A percentile compares a stretch with the other conserved stretches of the same genome.
Evolutionary conservation across 2,113 vertebrate genomes (phyloP).

Genomic region (Mus pahari): DNA sequence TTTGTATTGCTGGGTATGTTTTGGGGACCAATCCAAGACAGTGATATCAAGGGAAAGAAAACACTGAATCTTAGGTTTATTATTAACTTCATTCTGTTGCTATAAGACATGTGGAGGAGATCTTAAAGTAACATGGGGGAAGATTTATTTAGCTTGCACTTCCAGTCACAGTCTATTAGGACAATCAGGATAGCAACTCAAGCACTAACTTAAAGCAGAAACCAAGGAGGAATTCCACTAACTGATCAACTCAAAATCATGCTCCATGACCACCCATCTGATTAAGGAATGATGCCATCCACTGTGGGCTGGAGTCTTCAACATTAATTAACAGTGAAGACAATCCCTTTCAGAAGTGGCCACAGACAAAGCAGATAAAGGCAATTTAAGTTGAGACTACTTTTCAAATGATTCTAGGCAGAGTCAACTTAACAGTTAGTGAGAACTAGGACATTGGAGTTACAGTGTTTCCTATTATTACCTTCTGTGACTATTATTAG

Average conservation of each 20-base stretch:
- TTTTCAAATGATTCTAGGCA: not conserved
- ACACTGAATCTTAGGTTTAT: not conserved
- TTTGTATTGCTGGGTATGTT: too few species aligned
- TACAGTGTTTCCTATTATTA: not conserved
- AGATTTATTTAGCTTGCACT: not conserved
- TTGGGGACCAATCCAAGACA: not conserved
- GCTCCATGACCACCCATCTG: not conserved
- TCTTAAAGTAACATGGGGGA: not conserved
- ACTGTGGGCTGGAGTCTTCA: too few species aligned
- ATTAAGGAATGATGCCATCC: not conserved
- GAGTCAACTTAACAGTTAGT: not conserved
- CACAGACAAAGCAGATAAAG: not conserved
- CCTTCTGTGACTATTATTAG: not conserved
- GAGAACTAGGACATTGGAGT: not conserved
- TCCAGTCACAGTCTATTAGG: not conserved
- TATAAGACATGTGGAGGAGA: too few species aligned
- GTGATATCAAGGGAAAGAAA: not conserved
- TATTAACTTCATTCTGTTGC: not conserved
- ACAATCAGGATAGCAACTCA: not conserved
- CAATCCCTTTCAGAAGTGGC: not conserved
- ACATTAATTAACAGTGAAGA: not conserved
- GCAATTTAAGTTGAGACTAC: not conserved
- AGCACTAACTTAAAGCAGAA: not conserved
- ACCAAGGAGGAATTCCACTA: not conserved
- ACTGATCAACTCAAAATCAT: too few species aligned